A percentile compares a stretch with the other conserved stretches of the same genome.
These are phyloP conservation scores for Petrocephalus zakoni DNA, from an alignment of 2,113 vertebrate species.

Conservation along the genomic window DNA sequence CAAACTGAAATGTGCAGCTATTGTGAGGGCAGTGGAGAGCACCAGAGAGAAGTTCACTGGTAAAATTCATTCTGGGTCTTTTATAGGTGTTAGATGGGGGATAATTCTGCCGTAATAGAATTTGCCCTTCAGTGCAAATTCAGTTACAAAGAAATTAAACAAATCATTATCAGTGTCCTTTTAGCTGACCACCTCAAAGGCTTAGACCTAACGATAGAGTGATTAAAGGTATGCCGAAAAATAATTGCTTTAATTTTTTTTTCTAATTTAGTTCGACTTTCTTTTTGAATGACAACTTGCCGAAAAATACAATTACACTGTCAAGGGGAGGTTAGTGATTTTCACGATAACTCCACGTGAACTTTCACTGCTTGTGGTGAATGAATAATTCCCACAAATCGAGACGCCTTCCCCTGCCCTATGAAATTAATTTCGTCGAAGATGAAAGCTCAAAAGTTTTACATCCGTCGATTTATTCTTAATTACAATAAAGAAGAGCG, in stretches of 20 bases:
- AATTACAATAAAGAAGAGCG: neutral
- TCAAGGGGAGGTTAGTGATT: neutral
- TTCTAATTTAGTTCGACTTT: neutral
- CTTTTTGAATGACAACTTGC: neutral
- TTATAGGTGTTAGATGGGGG: constrained; percentile 5
- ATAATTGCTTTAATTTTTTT: neutral
- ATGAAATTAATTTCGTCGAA: neutral
- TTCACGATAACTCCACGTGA: neutral
- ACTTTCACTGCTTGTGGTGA: neutral
- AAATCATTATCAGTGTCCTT: constrained; percentile 63
- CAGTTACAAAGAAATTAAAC: constrained; percentile 54
- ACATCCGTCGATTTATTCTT: neutral
- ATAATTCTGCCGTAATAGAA: constrained; percentile 66
- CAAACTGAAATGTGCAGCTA: constrained; percentile 56
- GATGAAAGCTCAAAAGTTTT: neutral
- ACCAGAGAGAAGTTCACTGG: constrained; percentile 12
- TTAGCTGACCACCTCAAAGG: constrained; percentile 68
- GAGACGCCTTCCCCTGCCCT: neutral
- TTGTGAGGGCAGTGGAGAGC: constrained; percentile 40
- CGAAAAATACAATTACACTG: neutral
- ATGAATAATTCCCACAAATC: neutral
- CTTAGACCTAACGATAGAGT: constrained; percentile 7
- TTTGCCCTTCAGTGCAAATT: constrained; percentile 65
- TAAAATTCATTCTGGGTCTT: constrained; percentile 16
- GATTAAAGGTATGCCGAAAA: neutral